phyloP scores from a whole-genome alignment of 1,140 invertebrate genomes.

The Drosophila kohkoa region DNA sequence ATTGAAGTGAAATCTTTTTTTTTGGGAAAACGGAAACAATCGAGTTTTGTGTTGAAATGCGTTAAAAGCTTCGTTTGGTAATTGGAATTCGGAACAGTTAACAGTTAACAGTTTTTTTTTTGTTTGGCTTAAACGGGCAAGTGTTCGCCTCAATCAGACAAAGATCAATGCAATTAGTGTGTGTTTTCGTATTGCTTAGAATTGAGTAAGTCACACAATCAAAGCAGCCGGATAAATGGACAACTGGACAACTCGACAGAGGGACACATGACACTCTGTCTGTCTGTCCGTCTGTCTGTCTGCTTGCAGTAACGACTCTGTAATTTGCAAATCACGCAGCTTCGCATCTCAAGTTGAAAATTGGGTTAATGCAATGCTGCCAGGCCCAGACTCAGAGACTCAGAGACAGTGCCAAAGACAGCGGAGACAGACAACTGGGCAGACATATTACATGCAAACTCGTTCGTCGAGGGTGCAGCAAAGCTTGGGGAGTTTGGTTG shows the following conservation, averaged over 20 bases:
- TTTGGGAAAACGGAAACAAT: slow-evolving; percentile 2
- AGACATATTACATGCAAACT: slow-evolving; percentile 71
- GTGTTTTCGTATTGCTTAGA: slow-evolving; percentile 28
- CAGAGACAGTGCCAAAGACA: slow-evolving; percentile 10
- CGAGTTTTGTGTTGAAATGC: not conserved
- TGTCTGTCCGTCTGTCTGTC: not conserved
- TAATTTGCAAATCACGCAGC: slow-evolving; percentile 82
- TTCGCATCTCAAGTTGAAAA: slow-evolving; percentile 80
- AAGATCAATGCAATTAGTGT: slow-evolving; percentile 50
- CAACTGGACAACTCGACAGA: slow-evolving; percentile 11
- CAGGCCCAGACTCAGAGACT: slow-evolving; percentile 24
- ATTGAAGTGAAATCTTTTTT: not conserved
- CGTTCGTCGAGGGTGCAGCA: slow-evolving; percentile 37
- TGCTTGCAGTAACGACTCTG: slow-evolving; percentile 10
- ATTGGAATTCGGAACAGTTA: slow-evolving; percentile 24
- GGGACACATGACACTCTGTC: slow-evolving; percentile 41
- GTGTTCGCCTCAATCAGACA: slow-evolving; percentile 26
- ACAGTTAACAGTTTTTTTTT: not conserved
- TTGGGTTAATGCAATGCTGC: slow-evolving; percentile 80
- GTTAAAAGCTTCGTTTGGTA: slow-evolving; percentile 9
- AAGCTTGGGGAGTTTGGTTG: not conserved
- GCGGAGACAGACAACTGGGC: slow-evolving; percentile 25
- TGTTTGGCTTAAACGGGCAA: slow-evolving; percentile 6
- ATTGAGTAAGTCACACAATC: slow-evolving; percentile 43
- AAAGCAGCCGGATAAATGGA: slow-evolving; percentile 1